Evolutionary conservation across 2,888 invertebrate species (phyloP).

Genomic region (Drosophila meridiana): DNA sequence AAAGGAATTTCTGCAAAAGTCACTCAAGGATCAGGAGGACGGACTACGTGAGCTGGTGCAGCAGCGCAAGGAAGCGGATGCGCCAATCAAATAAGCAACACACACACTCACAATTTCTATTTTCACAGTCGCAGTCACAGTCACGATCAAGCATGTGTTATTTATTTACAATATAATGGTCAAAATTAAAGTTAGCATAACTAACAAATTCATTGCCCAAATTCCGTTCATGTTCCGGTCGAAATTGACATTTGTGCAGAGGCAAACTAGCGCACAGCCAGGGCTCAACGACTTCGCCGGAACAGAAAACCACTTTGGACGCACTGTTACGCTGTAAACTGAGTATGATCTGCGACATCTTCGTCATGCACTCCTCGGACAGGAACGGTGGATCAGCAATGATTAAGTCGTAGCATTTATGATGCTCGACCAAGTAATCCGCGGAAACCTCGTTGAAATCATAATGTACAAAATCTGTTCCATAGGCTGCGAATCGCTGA

Average conservation of each 20-base stretch:
- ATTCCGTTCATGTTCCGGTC: conserved; percentile 94
- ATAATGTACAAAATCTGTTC: conserved; percentile 92
- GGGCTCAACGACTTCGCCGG: conserved; percentile 92
- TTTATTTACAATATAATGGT: conserved; percentile 83
- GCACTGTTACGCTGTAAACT: conserved; percentile 87
- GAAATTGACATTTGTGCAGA: conserved; percentile 89
- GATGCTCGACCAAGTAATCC: conserved; percentile 85
- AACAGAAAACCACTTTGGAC: conserved; percentile 88
- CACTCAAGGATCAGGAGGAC: conserved; percentile 92
- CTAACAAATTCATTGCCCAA: conserved; percentile 97
- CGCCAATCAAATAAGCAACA: conserved; percentile 52
- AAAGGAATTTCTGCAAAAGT: conserved; percentile 90
- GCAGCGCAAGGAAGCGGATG: conserved; percentile 87
- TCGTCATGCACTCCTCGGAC: conserved; percentile 95
- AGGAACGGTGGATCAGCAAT: conserved; percentile 98
- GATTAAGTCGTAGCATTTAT: conserved; percentile 90
- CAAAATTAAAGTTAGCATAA: conserved; percentile 94
- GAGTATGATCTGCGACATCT: conserved; percentile 92
- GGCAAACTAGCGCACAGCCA: conserved; percentile 88
- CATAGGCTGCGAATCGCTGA: conserved; percentile 91
- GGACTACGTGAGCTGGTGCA: conserved; percentile 92
- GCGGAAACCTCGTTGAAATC: conserved; percentile 93
- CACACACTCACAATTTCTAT: conserved; percentile 12
- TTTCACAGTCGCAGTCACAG: neutral
- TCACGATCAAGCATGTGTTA: conserved; percentile 41